Base-by-base conservation (phyloP, 2,888 invertebrate genomes). In the Drosophila picticornis region DNA sequence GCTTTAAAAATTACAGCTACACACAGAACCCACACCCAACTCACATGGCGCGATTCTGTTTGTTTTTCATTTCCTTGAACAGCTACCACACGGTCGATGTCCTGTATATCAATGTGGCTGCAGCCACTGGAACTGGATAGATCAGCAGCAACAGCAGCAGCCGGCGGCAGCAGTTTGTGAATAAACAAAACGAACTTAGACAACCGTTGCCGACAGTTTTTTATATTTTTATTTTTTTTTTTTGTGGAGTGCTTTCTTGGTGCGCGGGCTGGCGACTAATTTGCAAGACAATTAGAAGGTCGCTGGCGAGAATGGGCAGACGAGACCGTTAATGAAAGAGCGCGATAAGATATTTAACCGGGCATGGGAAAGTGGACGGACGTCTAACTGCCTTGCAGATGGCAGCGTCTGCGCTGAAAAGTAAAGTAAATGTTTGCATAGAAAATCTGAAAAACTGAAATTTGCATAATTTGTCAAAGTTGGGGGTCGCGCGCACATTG, bases 361-460 rank as follows among this genome's bases (percentile, higher is more conserved):
- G 27, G 16, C 46, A 46, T 22, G 36, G 55, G 19, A 36, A 80
- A 85, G 73, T 74, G 82, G 63, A 65, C 56, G 50, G 13, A 34
- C 25, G 69, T 38, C 55, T 62, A 60, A 55, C 53, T 60, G 64
- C 50, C 22, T 27, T 55, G 56, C 51, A 38, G 58, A 43, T 38
- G 74, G 51, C 73, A 46, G 27, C 50, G 83, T 83, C 88, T 83
- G 81, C 67, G 75, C 75, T 84, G 88, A 81, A 88, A 91, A 90
- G 86, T 91, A 91, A 91, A 92, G 90, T 84, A 91, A 92, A 92
- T 92, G 91, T 92, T 92, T 92, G 90, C 92, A 91, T 85, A 88
- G 88, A 86, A 90, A 91, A 92, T 90, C 91, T 91, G 81, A 50
- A 68, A 68, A 68, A 27, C 70, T 51, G 40, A 85, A 91, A 92